phyloP scores from a whole-genome alignment of 2,888 invertebrate genomes.

The Sphaeridia pumilis region DNA sequence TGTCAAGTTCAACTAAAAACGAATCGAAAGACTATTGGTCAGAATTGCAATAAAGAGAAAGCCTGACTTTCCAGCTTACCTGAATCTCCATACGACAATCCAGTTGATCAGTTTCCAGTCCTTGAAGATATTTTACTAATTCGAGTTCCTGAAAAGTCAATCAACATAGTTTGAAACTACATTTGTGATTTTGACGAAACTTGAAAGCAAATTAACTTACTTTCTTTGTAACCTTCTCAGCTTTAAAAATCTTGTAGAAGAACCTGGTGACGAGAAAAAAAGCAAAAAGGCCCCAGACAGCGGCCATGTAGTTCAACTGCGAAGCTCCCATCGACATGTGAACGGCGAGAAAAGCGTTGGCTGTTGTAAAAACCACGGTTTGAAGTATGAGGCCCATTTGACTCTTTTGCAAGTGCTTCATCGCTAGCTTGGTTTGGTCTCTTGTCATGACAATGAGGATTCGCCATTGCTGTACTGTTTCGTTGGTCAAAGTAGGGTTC shows the following conservation, averaged over 20 bases:
- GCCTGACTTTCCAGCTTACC: too few relatives aligned
- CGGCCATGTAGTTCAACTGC: neutral
- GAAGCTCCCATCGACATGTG: neutral
- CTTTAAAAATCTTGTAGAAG: neutral
- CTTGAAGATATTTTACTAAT: neutral
- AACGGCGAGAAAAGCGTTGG: neutral
- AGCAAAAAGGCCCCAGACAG: neutral
- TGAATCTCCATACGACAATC: neutral
- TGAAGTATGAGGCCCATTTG: neutral
- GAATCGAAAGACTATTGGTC: neutral
- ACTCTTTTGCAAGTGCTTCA: neutral
- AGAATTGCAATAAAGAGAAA: too few relatives aligned
- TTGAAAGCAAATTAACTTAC: too few relatives aligned
- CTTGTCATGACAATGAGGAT: neutral
- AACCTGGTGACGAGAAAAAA: neutral
- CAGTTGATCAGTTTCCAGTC: neutral
- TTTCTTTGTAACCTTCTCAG: neutral
- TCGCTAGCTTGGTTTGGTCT: neutral
- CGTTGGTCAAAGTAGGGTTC: neutral
- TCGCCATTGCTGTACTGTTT: neutral
- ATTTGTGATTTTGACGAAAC: neutral
- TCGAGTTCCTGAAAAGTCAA: neutral
- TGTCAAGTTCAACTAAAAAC: neutral
- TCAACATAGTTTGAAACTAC: neutral
- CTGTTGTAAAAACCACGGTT: neutral